Base-by-base conservation (phyloP, 2,113 vertebrate genomes). In the Charadrius vociferus region DNA sequence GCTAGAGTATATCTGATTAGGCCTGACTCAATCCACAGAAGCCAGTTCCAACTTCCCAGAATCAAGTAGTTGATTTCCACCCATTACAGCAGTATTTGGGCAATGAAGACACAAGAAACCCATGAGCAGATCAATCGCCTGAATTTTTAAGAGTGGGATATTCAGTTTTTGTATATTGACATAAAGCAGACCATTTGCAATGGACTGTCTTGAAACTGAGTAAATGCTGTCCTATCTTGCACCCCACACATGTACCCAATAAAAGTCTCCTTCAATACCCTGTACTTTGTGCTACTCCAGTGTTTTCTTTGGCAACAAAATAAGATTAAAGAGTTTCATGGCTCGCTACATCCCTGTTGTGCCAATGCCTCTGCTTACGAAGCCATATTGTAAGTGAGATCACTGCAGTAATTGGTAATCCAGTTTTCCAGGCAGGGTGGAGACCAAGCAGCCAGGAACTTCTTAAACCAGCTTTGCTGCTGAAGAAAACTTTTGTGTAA, bases 381-480 rank as follows among this genome's bases (percentile, higher is more conserved):
- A 82, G 43, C 73, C 39, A 9, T 9, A 23, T 62, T 58, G 52
- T 53, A 80, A 82, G 56, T 8, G 45, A 80, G 45, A 92, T 73
- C 92, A 83, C 27, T 30, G 52, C 56, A 82, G 27, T 49, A 75
- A 93, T 1, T 79, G 53, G 74, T 34, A 93, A 94, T 90, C 23
- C 84, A 59, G 78, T 87, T 87, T 87, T 89, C 73, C 91, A 95
- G 86, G 91, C 68, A 94, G 95, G 87, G 89, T 75, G 87, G 93
- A 93, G 91, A 85, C 58, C 18, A 4, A 89, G 61, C 16, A 85
- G 56, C 58, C 73, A 19, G 47, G 70, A 96, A 94, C 84, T 79
- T 55, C 86, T 91, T 71, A 79, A 93, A 65, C 36, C 68, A 59
- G 84, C 45, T 88, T 74, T 10, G n/a, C 52, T 86, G 63, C 75